Evolutionary conservation across 2,797 vertebrate genomes (phyloP), one percentile per base, ranked within the genome.

Genomic region (Lutjanus argentimaculatus): DNA sequence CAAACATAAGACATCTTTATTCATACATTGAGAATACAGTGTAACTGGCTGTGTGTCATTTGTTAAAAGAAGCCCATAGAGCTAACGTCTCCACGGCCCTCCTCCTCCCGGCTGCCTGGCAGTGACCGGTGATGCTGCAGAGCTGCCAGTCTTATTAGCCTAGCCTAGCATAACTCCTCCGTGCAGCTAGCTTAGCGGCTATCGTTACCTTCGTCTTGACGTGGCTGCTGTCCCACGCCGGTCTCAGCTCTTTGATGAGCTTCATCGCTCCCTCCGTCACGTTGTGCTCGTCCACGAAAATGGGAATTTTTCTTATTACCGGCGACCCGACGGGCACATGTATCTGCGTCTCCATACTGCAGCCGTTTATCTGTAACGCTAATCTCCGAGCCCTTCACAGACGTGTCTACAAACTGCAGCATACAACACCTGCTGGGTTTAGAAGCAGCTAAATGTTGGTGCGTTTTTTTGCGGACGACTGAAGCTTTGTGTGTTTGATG

Each of bases 171-270:
- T 19, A 7, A 25, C 25, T 25, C 30, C 64, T 5, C 48, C 9
- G 49, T 19, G 0, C 62, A 17, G 74, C 72, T 92, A 93, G 83
- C 88, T 68, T 45, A 30, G 57, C 76, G 17, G 85, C 71, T 76
- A 81, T 45, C 51, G 0, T 80, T 89, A 94, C 92, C 98, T 99
- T 99, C 80, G 97, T 99, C 72, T 93, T 95, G 88, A 98, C 96
- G 9, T 73, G 91, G 79, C 87, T 89, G 22, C 85, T 53, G 30
- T 97, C 96, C 98, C 98, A 99, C 55, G 90, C 88, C 21, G 98
- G 98, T 91, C 98, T 95, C 79, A 99, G 96, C 91, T 97, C 95
- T 83, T 95, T 96, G n/a, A 99, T 96, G 65, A 99, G 95, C 91
- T 94, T 92, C 94, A 99, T 94, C 45, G 97, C 97, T 0, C 98